Percentiles rank a stretch among this genome's conserved stretches.
phyloP scores from a whole-genome alignment of 37 sponge, comb jelly and placozoan genomes.

The Spongilla lacustris region DNA sequence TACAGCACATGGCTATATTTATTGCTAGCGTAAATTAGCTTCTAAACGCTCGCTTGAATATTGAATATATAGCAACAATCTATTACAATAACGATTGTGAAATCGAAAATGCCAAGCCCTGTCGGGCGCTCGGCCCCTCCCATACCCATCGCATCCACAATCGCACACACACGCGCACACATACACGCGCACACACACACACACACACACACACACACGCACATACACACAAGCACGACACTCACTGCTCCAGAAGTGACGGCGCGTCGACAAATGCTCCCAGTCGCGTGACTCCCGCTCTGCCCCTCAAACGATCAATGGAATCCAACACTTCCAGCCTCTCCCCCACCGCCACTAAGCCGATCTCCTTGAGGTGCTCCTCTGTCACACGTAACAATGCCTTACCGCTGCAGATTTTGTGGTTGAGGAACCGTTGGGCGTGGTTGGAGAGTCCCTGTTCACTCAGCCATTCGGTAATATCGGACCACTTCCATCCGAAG shows the following conservation, averaged over 20 bases:
- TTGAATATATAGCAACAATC: too few species aligned
- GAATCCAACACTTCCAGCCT: conserved; percentile 46
- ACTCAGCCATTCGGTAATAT: background rate
- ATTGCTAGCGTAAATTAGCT: too few species aligned
- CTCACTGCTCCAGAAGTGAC: conserved; percentile 56
- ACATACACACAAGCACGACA: background rate
- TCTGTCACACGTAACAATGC: conserved; percentile 58
- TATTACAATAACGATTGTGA: too few species aligned
- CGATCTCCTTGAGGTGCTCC: conserved; percentile 80
- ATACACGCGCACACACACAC: background rate
- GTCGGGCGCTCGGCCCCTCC: too few species aligned
- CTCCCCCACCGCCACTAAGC: conserved; percentile 59
- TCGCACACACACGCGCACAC: background rate
- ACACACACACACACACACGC: too few species aligned
- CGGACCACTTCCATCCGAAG: background rate
- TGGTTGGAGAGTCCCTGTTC: background rate
- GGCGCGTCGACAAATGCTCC: conserved; percentile 19
- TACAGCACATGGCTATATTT: too few species aligned
- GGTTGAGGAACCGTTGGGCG: conserved; percentile 33
- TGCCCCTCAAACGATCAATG: conserved; percentile 53
- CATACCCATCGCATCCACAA: background rate
- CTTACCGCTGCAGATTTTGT: conserved; percentile 54
- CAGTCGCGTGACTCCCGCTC: conserved; percentile 32
- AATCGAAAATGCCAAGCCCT: too few species aligned
- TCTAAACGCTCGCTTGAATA: too few species aligned